These are phyloP conservation scores for Holotrichia oblita DNA, from an alignment of 1,140 invertebrate genomes.

Conservation along the genomic window DNA sequence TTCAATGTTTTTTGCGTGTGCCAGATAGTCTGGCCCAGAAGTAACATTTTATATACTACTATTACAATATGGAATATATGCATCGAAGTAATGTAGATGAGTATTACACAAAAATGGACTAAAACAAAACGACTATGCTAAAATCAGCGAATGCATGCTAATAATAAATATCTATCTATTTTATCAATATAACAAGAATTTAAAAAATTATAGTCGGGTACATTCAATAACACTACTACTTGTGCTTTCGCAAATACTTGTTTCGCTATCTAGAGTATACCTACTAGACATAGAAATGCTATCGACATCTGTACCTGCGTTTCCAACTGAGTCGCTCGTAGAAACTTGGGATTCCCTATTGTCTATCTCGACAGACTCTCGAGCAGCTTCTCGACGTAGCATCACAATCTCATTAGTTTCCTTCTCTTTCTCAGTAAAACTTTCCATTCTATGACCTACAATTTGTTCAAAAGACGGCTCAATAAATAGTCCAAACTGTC, in stretches of 20 bases:
- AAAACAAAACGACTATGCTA: no score
- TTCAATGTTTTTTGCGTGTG: no score
- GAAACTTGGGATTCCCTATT: conserved; percentile 55
- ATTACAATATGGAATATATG: no score
- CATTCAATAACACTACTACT: conserved; percentile 55
- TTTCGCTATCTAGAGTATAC: conserved; percentile 54
- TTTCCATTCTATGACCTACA: conserved; percentile 77
- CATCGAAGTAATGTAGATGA: no score
- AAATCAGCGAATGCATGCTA: background rate
- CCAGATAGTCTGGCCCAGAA: no score
- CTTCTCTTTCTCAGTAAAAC: conserved; percentile 80
- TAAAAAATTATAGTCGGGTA: conserved; percentile 52
- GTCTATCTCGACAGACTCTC: conserved; percentile 55
- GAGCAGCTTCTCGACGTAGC: conserved; percentile 56
- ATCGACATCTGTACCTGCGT: conserved; percentile 60
- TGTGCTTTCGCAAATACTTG: conserved; percentile 54
- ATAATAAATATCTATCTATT: background rate
- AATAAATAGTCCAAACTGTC: conserved; percentile 84
- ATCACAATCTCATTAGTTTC: conserved; percentile 66
- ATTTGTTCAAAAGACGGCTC: conserved; percentile 76
- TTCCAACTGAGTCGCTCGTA: conserved; percentile 57
- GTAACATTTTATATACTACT: no score
- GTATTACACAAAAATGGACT: no score
- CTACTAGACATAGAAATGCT: conserved; percentile 56
- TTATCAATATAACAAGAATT: background rate